Evolutionary conservation across 1,140 invertebrate genomes (phyloP), one percentile per base, ranked within the genome.

Genomic region (Hetaerina americana): DNA sequence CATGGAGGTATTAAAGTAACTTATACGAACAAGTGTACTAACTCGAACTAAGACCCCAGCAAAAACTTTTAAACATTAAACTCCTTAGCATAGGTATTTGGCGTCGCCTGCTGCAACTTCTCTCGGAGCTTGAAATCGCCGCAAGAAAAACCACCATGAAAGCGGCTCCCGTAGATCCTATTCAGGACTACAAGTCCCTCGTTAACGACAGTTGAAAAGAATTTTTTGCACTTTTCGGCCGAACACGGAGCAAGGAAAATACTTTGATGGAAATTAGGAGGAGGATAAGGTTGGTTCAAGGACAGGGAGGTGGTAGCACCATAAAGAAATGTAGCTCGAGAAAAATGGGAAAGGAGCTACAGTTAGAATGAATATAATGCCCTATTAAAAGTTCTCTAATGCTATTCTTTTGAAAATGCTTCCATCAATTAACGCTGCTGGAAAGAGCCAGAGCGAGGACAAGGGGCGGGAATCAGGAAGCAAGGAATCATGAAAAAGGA

Each of bases 311-410:
- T 10, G 40, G 40, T 5, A n/a, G n/a, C n/a, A n/a, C n/a, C n/a
- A n/a, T n/a, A n/a, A n/a, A n/a, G n/a, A n/a, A n/a, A n/a, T n/a
- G n/a, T n/a, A n/a, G n/a, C n/a, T n/a, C 10, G 2, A 3, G 40
- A 12, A 12, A n/a, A 57, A 12, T n/a, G 3, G 10, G 22, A n/a
- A 57, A 18, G 40, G 10, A 57, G 10, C 40, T n/a, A 12, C 40
- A 57, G 2, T n/a, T 57, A n/a, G 40, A 57, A 57, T n/a, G 40
- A 57, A 57, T 57, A 57, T 57, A 57, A 57, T 57, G 40, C 40
- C 40, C 40, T 57, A 57, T 57, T 57, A 57, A 57, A 57, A 57
- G 40, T 57, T 57, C n/a, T 57, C 40, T 57, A 57, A 57, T n/a
- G 40, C 40, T n/a, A n/a, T n/a, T n/a, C 40, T n/a, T 57, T 57